These are phyloP conservation scores for Beris chalybata DNA, from an alignment of 2,888 invertebrate genomes.

Conservation along the genomic window DNA sequence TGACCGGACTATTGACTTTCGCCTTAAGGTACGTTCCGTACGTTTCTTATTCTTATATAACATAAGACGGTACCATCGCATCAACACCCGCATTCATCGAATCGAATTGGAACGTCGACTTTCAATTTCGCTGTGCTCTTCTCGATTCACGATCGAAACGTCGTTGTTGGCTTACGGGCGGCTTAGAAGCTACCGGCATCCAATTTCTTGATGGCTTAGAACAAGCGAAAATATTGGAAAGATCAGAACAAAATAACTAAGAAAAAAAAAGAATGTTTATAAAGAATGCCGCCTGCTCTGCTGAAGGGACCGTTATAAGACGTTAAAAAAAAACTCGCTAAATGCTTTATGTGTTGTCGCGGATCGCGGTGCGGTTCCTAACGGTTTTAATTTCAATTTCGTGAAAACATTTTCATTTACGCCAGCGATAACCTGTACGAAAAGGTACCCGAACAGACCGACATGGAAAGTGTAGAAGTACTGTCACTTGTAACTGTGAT, in stretches of 20 bases:
- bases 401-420: constrained; percentile 7
- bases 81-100: constrained; percentile 15
- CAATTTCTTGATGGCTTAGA: constrained; percentile 11
- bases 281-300: neutral
- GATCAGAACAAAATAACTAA: neutral
- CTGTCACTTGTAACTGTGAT: constrained; percentile 23
- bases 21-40: too few relatives aligned
- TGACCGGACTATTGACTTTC: too few relatives aligned
- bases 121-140: constrained; percentile 5
- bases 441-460: neutral
- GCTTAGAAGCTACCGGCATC: neutral
- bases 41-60: neutral
- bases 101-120: constrained; percentile 1
- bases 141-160: neutral
- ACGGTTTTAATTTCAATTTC: constrained; percentile 23
- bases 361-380: constrained; percentile 4
- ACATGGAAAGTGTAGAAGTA: constrained; percentile 19
- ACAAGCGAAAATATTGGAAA: constrained; percentile 2
- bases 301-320: constrained; percentile 15
- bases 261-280: too few relatives aligned
- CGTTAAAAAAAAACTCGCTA: neutral
- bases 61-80: neutral
- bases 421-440: constrained; percentile 6
- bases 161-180: too few relatives aligned
- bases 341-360: constrained; percentile 6